Evolutionary conservation across 2,888 invertebrate genomes (phyloP).

Genomic region (Kuschelorhynchus macadamiae): DNA sequence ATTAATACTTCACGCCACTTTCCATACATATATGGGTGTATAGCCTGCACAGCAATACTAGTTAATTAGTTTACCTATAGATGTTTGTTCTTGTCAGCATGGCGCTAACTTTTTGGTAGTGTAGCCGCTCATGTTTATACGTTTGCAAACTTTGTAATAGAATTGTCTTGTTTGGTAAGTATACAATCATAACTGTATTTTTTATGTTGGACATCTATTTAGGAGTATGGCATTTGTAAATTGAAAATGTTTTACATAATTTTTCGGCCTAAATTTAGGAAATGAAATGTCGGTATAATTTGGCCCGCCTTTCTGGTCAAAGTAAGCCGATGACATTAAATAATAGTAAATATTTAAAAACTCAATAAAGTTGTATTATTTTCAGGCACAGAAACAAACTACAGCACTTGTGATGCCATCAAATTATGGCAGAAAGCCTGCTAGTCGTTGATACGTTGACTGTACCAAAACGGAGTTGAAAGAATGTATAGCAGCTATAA

Average conservation of each 20-base stretch:
- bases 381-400: not conserved
- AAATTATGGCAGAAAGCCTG: constrained; percentile 3
- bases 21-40: no score
- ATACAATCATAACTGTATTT: constrained; percentile 6
- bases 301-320: not conserved
- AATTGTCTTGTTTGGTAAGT: constrained; percentile 3
- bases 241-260: no score
- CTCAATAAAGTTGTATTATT: constrained; percentile 1
- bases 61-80: not conserved
- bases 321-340: not conserved
- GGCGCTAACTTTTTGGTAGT: not conserved
- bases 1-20: no score
- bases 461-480: not conserved
- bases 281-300: constrained; percentile 5
- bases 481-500: constrained; percentile 3
- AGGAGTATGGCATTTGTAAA: constrained; percentile 5
- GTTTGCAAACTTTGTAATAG: not conserved
- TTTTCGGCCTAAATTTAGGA: not conserved
- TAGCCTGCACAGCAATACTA: not conserved
- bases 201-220: constrained; percentile 1
- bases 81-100: constrained; percentile 2
- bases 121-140: not conserved
- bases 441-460: not conserved
- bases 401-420: not conserved
- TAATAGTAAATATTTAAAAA: constrained; percentile 4